phyloP scores from a whole-genome alignment of 2,113 vertebrate genomes.

The Eidolon helvum region DNA sequence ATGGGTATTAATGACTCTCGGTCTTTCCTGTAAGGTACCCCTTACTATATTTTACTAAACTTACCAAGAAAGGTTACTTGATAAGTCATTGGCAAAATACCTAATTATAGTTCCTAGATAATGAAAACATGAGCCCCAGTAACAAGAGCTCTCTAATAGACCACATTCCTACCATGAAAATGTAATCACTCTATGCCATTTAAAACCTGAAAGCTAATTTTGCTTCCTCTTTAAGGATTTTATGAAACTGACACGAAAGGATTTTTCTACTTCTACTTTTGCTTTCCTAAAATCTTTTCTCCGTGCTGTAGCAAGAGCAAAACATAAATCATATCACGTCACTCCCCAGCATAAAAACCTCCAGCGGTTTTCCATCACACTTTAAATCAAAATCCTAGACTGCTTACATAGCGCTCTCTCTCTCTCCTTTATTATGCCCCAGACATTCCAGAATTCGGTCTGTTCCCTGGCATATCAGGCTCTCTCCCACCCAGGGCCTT shows the following conservation, averaged over 20 bases:
- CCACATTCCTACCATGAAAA: conserved; percentile 33
- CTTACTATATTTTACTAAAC: conserved; percentile 34
- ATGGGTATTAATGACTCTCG: neutral
- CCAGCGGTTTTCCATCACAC: neutral
- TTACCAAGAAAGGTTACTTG: conserved; percentile 44
- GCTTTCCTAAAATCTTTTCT: conserved; percentile 47
- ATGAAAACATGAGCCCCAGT: conserved; percentile 34
- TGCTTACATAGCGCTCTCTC: neutral
- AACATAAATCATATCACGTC: neutral
- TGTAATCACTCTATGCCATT: conserved; percentile 23
- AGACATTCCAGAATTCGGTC: neutral
- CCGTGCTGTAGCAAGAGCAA: neutral
- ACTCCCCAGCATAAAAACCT: neutral
- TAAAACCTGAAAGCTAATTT: conserved; percentile 52
- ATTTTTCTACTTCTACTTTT: conserved; percentile 58
- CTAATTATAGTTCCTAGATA: conserved; percentile 47
- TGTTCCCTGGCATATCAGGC: neutral
- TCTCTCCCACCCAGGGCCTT: neutral
- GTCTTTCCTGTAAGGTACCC: neutral
- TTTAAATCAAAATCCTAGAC: neutral
- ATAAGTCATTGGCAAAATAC: conserved; percentile 58
- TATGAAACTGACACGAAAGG: conserved; percentile 42
- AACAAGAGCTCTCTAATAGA: conserved; percentile 44
- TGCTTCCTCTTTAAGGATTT: conserved; percentile 36
- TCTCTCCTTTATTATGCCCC: neutral